phyloP scores from a whole-genome alignment of 2,797 vertebrate genomes.

The Sebastes umbrosus region DNA sequence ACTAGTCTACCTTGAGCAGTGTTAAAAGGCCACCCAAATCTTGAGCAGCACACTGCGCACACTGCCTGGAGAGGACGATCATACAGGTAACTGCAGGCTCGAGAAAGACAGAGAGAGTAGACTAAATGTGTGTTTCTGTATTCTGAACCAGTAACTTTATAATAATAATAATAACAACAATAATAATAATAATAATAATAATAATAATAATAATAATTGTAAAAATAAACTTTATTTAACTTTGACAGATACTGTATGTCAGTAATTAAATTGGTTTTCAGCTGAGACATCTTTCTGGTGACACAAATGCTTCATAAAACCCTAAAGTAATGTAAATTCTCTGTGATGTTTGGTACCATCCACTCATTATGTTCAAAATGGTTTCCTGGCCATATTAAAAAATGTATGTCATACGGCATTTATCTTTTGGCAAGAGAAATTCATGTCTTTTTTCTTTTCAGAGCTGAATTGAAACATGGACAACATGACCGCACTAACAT shows the following conservation, averaged over 20 bases:
- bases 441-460: constrained; percentile 18
- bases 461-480: constrained; percentile 36
- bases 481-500: constrained; percentile 44
- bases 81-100: constrained; percentile 16
- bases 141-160: not conserved
- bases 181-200: not conserved
- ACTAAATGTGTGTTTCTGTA: not conserved
- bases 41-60: not conserved
- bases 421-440: not conserved
- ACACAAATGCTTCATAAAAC: not conserved
- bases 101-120: not conserved
- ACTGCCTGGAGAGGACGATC: not conserved
- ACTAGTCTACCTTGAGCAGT: not conserved
- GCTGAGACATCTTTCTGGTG: not conserved
- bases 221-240: not conserved
- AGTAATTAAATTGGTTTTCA: not conserved
- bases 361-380: not conserved
- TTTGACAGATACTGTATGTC: not conserved
- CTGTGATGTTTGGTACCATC: not conserved
- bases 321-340: not conserved
- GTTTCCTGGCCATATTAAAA: not conserved
- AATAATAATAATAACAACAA: not conserved
- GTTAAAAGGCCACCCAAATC: not conserved
- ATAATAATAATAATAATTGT: not conserved
- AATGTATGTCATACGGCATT: not conserved